phyloP scores from a whole-genome alignment of 2,797 vertebrate genomes.

The Clarias pachynema region DNA sequence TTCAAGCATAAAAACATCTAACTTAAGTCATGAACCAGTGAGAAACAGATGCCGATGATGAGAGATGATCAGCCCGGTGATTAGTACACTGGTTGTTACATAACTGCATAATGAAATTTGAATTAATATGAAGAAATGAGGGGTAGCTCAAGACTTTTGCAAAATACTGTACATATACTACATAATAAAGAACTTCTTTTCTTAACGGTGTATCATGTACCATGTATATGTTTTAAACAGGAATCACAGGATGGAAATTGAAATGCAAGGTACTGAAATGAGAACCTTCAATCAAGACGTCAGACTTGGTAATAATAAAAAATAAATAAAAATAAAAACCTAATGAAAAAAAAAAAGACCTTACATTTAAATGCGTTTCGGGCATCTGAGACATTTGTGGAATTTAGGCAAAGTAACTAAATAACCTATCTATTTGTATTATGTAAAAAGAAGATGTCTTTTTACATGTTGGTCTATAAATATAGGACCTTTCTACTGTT shows the following conservation, averaged over 20 bases:
- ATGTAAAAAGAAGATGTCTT: neutral
- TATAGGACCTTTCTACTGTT: neutral
- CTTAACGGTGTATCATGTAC: neutral
- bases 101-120: no score
- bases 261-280: slow-evolving; percentile 79
- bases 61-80: no score
- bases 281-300: slow-evolving; percentile 78
- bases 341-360: no score
- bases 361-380: neutral
- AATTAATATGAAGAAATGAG: no score
- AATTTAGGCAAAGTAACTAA: neutral
- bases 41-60: no score
- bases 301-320: slow-evolving; percentile 83
- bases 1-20: no score
- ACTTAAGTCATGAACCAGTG: no score
- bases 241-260: slow-evolving; percentile 75
- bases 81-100: no score
- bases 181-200: neutral
- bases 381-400: neutral
- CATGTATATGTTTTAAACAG: slow-evolving; percentile 66
- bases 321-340: neutral
- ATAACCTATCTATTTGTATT: neutral
- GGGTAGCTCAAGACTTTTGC: no score
- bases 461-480: neutral
- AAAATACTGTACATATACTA: neutral